Percentiles rank a stretch among this genome's conserved stretches.
Evolutionary conservation across 2,797 vertebrate genomes (phyloP).

Genomic region (Sciurus carolinensis): DNA sequence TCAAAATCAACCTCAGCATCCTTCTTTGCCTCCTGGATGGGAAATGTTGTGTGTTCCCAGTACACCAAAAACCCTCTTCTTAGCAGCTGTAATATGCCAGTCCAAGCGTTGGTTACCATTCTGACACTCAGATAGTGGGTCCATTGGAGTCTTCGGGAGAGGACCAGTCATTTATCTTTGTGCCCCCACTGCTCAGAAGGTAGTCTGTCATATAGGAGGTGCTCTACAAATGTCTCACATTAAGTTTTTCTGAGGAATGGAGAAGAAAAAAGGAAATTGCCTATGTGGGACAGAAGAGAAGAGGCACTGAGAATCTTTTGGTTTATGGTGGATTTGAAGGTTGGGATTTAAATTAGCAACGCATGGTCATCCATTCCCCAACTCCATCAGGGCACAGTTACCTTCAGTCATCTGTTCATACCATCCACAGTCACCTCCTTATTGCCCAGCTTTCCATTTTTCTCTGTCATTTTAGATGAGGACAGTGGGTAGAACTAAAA

Average conservation of each 20-base stretch:
- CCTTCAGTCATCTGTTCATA: background rate
- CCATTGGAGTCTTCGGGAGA: background rate
- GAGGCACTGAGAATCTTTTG: background rate
- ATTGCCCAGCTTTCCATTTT: background rate
- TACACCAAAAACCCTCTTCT: background rate
- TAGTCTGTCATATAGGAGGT: rapidly evolving
- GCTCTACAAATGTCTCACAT: background rate
- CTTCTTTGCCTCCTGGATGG: background rate
- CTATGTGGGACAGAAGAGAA: background rate
- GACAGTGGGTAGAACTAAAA: background rate
- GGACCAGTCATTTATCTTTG: background rate
- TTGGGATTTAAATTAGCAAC: background rate
- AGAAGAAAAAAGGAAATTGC: background rate
- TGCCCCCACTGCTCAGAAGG: background rate
- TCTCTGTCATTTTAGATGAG: background rate
- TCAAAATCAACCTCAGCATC: background rate
- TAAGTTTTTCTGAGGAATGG: background rate
- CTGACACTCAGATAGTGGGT: background rate
- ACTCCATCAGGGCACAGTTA: too few relatives aligned
- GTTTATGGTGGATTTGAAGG: background rate
- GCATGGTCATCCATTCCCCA: background rate
- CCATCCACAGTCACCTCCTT: background rate
- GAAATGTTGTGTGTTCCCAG: background rate
- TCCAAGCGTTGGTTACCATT: background rate
- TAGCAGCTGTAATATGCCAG: background rate